Percentiles rank a stretch among this genome's conserved stretches.
phyloP scores from a whole-genome alignment of 2,113 vertebrate species.

The Otolemur garnettii region DNA sequence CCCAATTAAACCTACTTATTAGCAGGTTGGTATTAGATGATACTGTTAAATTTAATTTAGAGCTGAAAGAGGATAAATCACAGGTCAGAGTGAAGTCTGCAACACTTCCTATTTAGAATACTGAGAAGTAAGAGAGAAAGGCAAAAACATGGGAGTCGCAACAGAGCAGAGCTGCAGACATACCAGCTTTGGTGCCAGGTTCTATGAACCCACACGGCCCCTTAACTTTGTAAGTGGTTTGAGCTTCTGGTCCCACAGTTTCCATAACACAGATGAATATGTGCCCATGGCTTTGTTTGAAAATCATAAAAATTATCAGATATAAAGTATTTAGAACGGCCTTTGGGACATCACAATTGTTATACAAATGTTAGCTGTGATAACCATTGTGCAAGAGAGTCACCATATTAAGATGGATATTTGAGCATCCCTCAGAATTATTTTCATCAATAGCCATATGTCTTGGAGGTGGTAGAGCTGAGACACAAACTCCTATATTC shows the following conservation, averaged over 20 bases:
- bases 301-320: neutral
- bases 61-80: constrained; percentile 22
- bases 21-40: neutral
- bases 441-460: neutral
- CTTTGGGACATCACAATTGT: neutral
- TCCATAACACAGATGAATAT: neutral
- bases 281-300: neutral
- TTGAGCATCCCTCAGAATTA: neutral
- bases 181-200: neutral
- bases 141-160: neutral
- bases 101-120: neutral
- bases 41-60: neutral
- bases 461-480: neutral
- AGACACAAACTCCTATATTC: neutral
- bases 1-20: constrained; percentile 45
- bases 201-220: neutral
- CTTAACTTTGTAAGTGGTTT: neutral
- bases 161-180: neutral
- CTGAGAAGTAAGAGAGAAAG: neutral
- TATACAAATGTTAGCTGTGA: neutral
- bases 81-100: constrained; percentile 14
- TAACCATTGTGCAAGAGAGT: neutral
- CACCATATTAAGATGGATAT: neutral
- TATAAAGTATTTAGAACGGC: neutral
- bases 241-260: neutral